A percentile compares a stretch with the other conserved stretches of the same genome.
Conservation (phyloP, 2,113 vertebrate species). For the Calonectris borealis region DNA sequence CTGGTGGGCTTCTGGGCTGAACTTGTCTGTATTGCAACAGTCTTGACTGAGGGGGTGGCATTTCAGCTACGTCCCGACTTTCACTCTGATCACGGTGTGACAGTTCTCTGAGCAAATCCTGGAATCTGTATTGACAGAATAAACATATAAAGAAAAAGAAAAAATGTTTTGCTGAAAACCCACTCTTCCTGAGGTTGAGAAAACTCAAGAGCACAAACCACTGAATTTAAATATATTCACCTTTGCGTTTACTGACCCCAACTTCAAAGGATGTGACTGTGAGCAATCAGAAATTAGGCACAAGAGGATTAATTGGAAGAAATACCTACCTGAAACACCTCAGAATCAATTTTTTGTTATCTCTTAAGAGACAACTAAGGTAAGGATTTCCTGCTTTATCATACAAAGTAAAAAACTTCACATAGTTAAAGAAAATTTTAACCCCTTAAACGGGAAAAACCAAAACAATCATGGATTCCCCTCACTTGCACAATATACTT, state of each 20-base stretch:
- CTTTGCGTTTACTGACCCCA: constrained; percentile 1
- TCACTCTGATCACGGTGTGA: constrained; percentile 86
- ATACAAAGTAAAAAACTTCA: not conserved
- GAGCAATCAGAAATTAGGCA: constrained; percentile 45
- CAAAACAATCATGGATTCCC: not conserved
- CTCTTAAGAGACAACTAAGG: constrained; percentile 45
- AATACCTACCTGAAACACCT: constrained; percentile 52
- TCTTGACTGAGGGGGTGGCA: constrained; percentile 96
- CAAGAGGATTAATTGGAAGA: constrained; percentile 23
- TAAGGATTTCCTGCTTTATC: constrained; percentile 32
- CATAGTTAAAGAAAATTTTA: constrained; percentile 2
- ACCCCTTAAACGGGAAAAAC: not conserved
- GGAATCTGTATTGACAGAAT: constrained; percentile 79
- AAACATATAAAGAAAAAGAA: not conserved
- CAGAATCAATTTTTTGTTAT: constrained; percentile 44
- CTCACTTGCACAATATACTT: not conserved
- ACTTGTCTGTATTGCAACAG: constrained; percentile 96
- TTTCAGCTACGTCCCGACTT: constrained; percentile 85
- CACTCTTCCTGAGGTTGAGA: not conserved
- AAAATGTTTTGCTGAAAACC: not conserved
- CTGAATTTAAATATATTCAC: not conserved
- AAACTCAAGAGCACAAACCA: not conserved
- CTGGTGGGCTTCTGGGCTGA: constrained; percentile 85
- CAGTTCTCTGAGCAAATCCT: constrained; percentile 91
- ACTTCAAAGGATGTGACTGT: constrained; percentile 43